Evolutionary conservation across 2,888 invertebrate genomes (phyloP).

Genomic region (Creontiades dilutus): DNA sequence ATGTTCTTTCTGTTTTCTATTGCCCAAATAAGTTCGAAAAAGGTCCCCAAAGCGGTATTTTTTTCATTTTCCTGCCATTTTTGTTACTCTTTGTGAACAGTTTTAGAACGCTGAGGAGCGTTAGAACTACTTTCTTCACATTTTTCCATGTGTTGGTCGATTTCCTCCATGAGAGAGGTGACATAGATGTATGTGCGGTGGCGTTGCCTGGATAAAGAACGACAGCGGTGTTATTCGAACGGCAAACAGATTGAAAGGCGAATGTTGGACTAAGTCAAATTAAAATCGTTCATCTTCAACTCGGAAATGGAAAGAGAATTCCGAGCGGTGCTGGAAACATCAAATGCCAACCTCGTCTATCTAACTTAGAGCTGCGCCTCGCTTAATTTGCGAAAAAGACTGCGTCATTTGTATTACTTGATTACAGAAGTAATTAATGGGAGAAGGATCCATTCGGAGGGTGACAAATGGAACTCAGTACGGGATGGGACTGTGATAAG

Average conservation of each 20-base stretch:
- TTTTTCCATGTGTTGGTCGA: no score
- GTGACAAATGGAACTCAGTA: conserved; percentile 53
- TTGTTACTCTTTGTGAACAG: no score
- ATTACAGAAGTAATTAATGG: conserved; percentile 61
- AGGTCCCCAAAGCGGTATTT: no score
- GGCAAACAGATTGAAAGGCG: neutral
- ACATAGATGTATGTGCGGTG: neutral
- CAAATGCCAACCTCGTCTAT: conserved; percentile 23
- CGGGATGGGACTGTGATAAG: conserved; percentile 66
- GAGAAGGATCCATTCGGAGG: conserved; percentile 34
- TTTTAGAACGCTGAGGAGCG: no score
- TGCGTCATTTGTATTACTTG: conserved; percentile 64
- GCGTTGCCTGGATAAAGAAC: neutral
- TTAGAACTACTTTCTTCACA: no score
- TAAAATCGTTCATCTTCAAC: neutral
- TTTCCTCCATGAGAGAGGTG: neutral
- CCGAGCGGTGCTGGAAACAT: neutral
- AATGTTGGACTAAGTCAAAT: neutral
- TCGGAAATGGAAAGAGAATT: neutral
- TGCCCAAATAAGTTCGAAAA: no score
- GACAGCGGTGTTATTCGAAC: neutral
- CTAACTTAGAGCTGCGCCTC: conserved; percentile 15
- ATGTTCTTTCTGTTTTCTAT: no score
- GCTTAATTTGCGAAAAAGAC: conserved; percentile 51
- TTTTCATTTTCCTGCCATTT: no score